phyloP scores from a whole-genome alignment of 2,888 invertebrate species.

The Eilema griseolum region DNA sequence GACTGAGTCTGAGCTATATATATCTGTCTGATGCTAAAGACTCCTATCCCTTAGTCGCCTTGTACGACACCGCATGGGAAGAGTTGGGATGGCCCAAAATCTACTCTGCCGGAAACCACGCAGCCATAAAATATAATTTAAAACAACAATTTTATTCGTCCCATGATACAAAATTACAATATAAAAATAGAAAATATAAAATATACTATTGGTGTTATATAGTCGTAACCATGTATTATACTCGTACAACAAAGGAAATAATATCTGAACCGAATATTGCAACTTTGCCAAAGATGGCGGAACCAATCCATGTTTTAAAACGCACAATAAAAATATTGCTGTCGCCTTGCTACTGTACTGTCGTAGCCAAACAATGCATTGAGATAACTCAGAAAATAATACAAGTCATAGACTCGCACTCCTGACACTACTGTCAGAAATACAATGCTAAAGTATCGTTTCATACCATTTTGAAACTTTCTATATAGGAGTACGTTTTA shows the following conservation, averaged over 20 bases:
- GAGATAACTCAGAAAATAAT: conserved; percentile 28
- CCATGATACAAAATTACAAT: neutral
- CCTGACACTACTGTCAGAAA: neutral
- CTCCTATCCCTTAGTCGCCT: too few relatives aligned
- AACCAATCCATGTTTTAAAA: conserved; percentile 35
- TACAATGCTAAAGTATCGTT: neutral
- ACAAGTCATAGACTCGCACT: conserved; percentile 21
- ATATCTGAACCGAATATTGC: neutral
- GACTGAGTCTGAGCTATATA: too few relatives aligned
- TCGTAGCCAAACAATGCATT: conserved; percentile 30
- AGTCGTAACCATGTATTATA: neutral
- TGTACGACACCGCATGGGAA: too few relatives aligned
- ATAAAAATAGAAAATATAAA: neutral
- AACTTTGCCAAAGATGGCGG: conserved; percentile 24
- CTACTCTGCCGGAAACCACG: too few relatives aligned
- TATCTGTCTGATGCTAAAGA: too few relatives aligned
- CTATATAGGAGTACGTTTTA: neutral
- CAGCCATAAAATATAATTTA: too few relatives aligned
- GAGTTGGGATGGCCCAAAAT: too few relatives aligned
- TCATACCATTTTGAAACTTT: neutral
- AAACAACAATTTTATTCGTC: too few relatives aligned
- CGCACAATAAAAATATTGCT: conserved; percentile 40
- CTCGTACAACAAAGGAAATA: neutral
- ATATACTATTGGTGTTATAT: neutral
- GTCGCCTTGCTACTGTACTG: conserved; percentile 3